Evolutionary conservation across 1,140 invertebrate genomes (phyloP), one percentile per base, ranked within the genome.

Genomic region (Euwallacea similis): DNA sequence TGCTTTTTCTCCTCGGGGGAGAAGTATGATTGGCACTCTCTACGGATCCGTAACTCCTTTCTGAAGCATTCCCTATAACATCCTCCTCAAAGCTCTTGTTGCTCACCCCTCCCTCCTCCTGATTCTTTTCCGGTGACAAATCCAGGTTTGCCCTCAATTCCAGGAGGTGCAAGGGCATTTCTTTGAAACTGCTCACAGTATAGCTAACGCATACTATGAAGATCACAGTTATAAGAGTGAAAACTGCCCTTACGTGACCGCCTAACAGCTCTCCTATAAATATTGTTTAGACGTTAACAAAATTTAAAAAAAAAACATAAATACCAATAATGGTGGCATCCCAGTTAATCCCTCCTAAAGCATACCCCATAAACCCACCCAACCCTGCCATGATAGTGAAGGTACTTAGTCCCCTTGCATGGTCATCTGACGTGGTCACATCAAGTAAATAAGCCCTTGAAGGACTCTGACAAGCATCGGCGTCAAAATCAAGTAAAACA

Each of bases 341-440:
- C 96, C 96, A 98, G 80, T 98, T 92, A 33, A 98, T 91, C 0
- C 93, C 95, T 11, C 96, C 95, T 75, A 98, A 87, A 3, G 91
- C 89, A 80, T 98, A 98, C 0, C 96, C 97, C 79, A 98, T 88
- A 75, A 93, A 93, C 10, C 97, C 96, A 7, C 97, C 97, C 0
- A 98, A 82, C 0, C 96, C 97, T 0, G 96, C 96, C 95, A 98
- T 97, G 67, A 98, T 89, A 0, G 96, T 98, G 77, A 98, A 98
- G 2, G 95, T 97, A 72, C 94, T 97, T 2, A 98, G 82, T 0
- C 97, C 96, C 74, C 88, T 88, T 0, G 94, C 92, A 79, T 98
- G 96, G 80, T 98, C 96, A 84, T 96, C 94, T 84, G 94, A 91
- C 73, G 95, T 82, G 50, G 93, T 95, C 11, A 98, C 91, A 79